These are phyloP conservation scores for Hyles vespertilio DNA, from an alignment of 1,140 invertebrate species.

Conservation along the genomic window DNA sequence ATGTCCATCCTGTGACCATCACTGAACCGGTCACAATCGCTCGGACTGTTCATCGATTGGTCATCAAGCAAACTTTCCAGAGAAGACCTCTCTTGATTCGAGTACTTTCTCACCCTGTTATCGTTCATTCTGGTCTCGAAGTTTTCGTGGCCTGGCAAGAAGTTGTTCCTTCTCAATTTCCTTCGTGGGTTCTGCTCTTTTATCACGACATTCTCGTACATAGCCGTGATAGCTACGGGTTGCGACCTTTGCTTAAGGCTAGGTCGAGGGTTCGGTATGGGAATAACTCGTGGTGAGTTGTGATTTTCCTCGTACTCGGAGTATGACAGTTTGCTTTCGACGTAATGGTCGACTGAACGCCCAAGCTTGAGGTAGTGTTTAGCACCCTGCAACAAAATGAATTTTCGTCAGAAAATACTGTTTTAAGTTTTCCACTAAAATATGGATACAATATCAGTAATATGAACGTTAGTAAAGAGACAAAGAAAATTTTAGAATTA, in stretches of 20 bases:
- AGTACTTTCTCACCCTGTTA: slow-evolving; percentile 59
- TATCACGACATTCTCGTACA: slow-evolving; percentile 83
- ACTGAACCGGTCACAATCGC: slow-evolving; percentile 64
- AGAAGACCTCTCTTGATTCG: slow-evolving; percentile 78
- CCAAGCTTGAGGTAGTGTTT: slow-evolving; percentile 80
- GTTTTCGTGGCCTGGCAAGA: slow-evolving; percentile 76
- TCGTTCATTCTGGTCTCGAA: slow-evolving; percentile 74
- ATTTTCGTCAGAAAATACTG: background rate
- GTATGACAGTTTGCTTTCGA: slow-evolving; percentile 76
- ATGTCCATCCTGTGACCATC: slow-evolving; percentile 67
- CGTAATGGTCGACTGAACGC: slow-evolving; percentile 85
- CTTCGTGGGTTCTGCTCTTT: slow-evolving; percentile 84
- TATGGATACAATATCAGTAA: no score
- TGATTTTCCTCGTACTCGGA: slow-evolving; percentile 76
- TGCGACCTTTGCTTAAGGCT: slow-evolving; percentile 74
- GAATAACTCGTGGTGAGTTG: slow-evolving; percentile 61
- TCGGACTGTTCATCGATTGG: slow-evolving; percentile 60
- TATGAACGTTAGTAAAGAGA: no score
- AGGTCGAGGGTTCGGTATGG: slow-evolving; percentile 61
- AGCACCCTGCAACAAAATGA: slow-evolving; percentile 65
- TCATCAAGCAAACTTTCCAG: slow-evolving; percentile 80
- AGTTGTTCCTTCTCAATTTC: slow-evolving; percentile 81
- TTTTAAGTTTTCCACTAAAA: no score
- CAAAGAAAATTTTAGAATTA: no score
- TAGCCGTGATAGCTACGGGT: slow-evolving; percentile 83